Evolutionary conservation across 1,140 invertebrate genomes (phyloP).

Genomic region (Meloidogyne floridensis): DNA sequence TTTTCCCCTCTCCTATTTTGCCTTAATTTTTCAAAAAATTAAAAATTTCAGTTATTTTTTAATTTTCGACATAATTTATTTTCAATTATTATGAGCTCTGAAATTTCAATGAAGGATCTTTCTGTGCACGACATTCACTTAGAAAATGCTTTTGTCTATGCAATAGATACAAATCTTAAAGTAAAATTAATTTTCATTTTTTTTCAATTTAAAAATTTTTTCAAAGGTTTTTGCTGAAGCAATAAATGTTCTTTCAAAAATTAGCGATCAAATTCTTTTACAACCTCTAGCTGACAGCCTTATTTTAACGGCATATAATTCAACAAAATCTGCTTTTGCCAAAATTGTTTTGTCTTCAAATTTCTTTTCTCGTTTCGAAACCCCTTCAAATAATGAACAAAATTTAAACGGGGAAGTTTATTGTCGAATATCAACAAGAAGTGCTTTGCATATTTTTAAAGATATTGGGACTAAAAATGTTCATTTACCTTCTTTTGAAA

Average conservation of each 20-base stretch:
- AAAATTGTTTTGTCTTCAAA: slow-evolving; percentile 15
- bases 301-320: slow-evolving; percentile 21
- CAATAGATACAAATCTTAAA: slow-evolving; percentile 27
- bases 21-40: too few relatives aligned
- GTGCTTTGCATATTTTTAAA: slow-evolving; percentile 25
- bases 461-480: background rate
- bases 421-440: slow-evolving; percentile 27
- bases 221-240: slow-evolving; percentile 12
- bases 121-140: slow-evolving; percentile 29
- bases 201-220: background rate
- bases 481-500: slow-evolving; percentile 20
- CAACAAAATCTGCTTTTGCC: slow-evolving; percentile 26
- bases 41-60: too few relatives aligned
- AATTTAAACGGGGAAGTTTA: slow-evolving; percentile 17
- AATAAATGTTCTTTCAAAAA: slow-evolving; percentile 28
- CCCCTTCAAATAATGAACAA: slow-evolving; percentile 9
- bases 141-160: slow-evolving; percentile 18
- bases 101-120: slow-evolving; percentile 20
- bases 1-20: too few relatives aligned
- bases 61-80: background rate
- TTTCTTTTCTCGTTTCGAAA: slow-evolving; percentile 19
- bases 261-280: slow-evolving; percentile 29
- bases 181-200: background rate
- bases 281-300: slow-evolving; percentile 23
- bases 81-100: background rate